Evolutionary conservation across 2,888 invertebrate species (phyloP), one percentile per base, ranked within the genome.

Genomic region (Nemotelus pantherinus): DNA sequence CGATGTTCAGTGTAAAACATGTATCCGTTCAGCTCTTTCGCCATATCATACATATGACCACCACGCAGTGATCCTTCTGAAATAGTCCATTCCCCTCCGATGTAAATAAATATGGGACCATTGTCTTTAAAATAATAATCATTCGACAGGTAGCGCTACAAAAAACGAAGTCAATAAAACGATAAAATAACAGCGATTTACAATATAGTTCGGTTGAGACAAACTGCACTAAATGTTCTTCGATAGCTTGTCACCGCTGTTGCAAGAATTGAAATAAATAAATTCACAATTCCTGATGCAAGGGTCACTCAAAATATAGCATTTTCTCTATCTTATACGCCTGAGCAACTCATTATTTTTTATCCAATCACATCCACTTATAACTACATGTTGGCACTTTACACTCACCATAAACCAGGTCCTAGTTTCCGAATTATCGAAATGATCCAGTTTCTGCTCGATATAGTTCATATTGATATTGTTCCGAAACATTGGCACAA

Each of bases 1-100:
- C 95, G 89, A 85, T 96, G 95, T 83, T 96, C 96, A 0, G 94
- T 91, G 81, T 92, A 92, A 83, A 93, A 92, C 82, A 94, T 87
- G 3, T 90, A 89, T 0, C 92, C 95, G 1, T 88, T 86, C 80
- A 91, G 88, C 43, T 86, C 83, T 74, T 84, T 82, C 0, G 92
- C 93, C 83, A 92, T 87, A 67, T 92, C 90, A 78, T 89, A 88
- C 81, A 93, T 90, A 77, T 92, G 88, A 0, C 94, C 94, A 0
- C 82, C 84, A 45, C 83, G 84, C 82, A 93, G 85, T 88, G 89
- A 91, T 3, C 88, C 88, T 0, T 89, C 83, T 0, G 87, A 85
- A 79, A 94, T 93, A 7, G 86, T 85, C 89, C 94, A 94, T 86
- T 95, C 95, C 2, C 86, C 86, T 0, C 95, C 95, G 63, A 95